These are phyloP conservation scores for Notocelia uddmanniana DNA, from an alignment of 2,888 invertebrate species.

Conservation along the genomic window DNA sequence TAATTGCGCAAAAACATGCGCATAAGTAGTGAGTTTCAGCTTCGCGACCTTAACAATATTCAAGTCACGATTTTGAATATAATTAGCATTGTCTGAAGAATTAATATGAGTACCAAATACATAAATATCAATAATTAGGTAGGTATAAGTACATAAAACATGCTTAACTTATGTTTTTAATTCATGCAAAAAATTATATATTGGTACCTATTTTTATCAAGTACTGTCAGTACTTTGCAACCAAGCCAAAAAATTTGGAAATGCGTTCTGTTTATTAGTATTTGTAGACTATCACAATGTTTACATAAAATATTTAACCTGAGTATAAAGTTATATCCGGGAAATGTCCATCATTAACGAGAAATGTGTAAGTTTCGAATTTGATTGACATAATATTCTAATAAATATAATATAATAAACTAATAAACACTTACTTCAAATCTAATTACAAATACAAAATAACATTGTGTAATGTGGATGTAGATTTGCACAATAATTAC, in stretches of 20 bases:
- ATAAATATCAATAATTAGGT: not conserved
- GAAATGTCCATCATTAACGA: not conserved
- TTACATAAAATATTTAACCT: too few species aligned
- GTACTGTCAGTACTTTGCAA: not conserved
- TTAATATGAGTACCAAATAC: not conserved
- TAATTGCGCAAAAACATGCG: not conserved
- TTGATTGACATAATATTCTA: too few species aligned
- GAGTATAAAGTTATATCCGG: too few species aligned
- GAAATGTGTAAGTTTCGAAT: not conserved
- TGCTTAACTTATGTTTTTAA: not conserved
- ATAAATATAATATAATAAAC: too few species aligned
- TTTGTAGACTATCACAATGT: not conserved
- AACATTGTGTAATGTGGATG: not conserved
- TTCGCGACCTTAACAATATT: not conserved
- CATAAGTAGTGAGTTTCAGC: not conserved
- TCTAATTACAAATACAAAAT: too few species aligned
- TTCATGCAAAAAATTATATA: not conserved
- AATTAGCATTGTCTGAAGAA: not conserved
- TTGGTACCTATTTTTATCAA: not conserved
- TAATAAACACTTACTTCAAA: too few species aligned
- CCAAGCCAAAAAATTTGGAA: not conserved
- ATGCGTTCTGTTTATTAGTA: not conserved
- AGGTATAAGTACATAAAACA: not conserved
- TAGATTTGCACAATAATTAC: not conserved
- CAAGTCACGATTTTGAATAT: slow-evolving; percentile 4